A percentile compares a stretch with the other conserved stretches of the same genome.
These are phyloP conservation scores for Plectus sambesii DNA, from an alignment of 1,140 invertebrate species.

Conservation along the genomic window DNA sequence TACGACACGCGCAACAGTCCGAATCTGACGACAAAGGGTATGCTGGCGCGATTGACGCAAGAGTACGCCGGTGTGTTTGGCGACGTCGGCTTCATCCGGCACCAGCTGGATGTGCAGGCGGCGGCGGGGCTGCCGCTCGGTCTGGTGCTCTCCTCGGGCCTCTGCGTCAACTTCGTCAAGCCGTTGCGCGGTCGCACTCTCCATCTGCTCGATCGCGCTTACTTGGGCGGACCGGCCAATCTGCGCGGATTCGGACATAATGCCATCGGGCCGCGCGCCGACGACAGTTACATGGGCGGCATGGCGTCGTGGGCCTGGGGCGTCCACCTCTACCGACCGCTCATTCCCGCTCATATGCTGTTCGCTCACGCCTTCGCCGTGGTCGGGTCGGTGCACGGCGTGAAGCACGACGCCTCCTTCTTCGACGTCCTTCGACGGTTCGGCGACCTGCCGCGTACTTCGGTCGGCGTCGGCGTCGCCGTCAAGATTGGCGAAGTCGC, in stretches of 20 bases:
- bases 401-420: conserved; percentile 25
- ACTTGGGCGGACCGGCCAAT: conserved; percentile 40
- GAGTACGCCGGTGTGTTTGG: conserved; percentile 38
- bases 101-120: conserved; percentile 36
- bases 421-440: conserved; percentile 29
- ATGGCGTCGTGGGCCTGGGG: conserved; percentile 21
- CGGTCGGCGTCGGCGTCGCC: conserved; percentile 32
- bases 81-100: conserved; percentile 35
- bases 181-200: conserved; percentile 27
- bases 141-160: conserved; percentile 26
- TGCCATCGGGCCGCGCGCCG: conserved; percentile 32
- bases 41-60: conserved; percentile 3
- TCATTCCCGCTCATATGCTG: conserved; percentile 31
- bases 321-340: conserved; percentile 34
- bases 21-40: conserved; percentile 31
- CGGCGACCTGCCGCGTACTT: conserved; percentile 28
- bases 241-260: conserved; percentile 39
- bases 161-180: conserved; percentile 26
- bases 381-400: conserved; percentile 27
- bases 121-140: conserved; percentile 29
- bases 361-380: conserved; percentile 38
- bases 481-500: conserved; percentile 32
- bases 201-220: conserved; percentile 37
- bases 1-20: conserved; percentile 37
- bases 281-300: conserved; percentile 31